These are phyloP conservation scores for silkworm (Bombyx mori) DNA, from an alignment of 1,140 invertebrate species.

Conservation along the genomic window DNA sequence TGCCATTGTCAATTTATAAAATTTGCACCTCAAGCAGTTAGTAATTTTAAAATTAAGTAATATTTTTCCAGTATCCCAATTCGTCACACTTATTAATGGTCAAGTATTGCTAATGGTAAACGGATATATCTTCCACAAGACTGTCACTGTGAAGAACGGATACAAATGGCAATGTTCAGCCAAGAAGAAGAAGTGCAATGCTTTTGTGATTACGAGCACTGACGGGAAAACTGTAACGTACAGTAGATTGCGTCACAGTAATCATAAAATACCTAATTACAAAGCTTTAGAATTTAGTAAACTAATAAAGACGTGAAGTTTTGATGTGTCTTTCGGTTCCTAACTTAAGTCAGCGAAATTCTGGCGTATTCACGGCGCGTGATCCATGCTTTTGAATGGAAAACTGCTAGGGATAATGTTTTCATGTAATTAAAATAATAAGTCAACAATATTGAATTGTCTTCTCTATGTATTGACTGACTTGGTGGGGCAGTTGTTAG, in stretches of 20 bases:
- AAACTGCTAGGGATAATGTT: too few relatives aligned
- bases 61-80: slow-evolving; percentile 17
- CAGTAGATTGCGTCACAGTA: slow-evolving; percentile 13
- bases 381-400: too few relatives aligned
- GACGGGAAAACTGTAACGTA: slow-evolving; percentile 19
- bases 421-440: too few relatives aligned
- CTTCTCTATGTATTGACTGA: too few relatives aligned
- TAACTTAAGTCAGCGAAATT: too few relatives aligned
- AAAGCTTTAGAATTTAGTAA: slow-evolving; percentile 5
- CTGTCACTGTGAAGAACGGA: slow-evolving; percentile 11
- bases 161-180: slow-evolving; percentile 28
- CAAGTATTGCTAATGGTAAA: slow-evolving; percentile 25
- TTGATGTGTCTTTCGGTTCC: background rate
- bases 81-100: slow-evolving; percentile 23
- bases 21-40: background rate
- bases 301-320: slow-evolving; percentile 4
- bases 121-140: slow-evolving; percentile 31
- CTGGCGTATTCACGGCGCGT: too few relatives aligned
- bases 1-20: background rate
- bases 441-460: too few relatives aligned
- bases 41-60: background rate
- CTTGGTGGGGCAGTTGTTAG: too few relatives aligned
- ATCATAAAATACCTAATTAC: slow-evolving; percentile 18
- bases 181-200: slow-evolving; percentile 25
- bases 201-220: slow-evolving; percentile 20